Evolutionary conservation across 2,113 vertebrate genomes (phyloP).

Genomic region (Strix aluco): DNA sequence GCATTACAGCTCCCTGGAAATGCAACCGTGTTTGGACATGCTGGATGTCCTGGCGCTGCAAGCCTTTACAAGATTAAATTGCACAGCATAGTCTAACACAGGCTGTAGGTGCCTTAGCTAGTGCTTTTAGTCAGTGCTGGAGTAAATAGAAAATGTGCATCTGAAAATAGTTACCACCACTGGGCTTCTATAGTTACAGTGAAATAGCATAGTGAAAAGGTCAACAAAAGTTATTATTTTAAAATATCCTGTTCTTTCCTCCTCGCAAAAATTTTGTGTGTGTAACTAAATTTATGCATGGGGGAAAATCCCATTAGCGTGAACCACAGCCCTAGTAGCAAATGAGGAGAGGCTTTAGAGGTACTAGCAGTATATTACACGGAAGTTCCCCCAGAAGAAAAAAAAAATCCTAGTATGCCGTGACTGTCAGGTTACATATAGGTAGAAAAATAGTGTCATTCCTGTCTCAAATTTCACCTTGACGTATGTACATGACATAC

Average conservation of each 20-base stretch:
- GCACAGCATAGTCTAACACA: neutral
- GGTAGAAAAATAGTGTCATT: neutral
- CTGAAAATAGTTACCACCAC: neutral
- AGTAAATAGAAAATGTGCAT: neutral
- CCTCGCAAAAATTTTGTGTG: neutral
- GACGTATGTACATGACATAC: neutral
- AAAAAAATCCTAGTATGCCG: neutral
- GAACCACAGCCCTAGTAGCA: neutral
- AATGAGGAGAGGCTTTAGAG: neutral
- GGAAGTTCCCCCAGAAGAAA: neutral
- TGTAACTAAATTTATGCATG: neutral
- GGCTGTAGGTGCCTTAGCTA: neutral
- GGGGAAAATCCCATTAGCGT: neutral
- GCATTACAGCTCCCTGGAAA: neutral
- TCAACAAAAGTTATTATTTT: neutral
- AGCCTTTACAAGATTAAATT: neutral
- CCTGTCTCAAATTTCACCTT: neutral
- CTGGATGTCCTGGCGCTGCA: neutral
- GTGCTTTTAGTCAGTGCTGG: neutral
- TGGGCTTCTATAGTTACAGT: neutral
- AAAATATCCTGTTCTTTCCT: neutral
- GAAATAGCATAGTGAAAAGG: neutral
- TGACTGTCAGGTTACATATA: neutral
- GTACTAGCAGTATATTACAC: neutral
- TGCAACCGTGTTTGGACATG: neutral